Conservation (phyloP, 2,797 vertebrate genomes). For the Gymnothorax reevesii region DNA sequence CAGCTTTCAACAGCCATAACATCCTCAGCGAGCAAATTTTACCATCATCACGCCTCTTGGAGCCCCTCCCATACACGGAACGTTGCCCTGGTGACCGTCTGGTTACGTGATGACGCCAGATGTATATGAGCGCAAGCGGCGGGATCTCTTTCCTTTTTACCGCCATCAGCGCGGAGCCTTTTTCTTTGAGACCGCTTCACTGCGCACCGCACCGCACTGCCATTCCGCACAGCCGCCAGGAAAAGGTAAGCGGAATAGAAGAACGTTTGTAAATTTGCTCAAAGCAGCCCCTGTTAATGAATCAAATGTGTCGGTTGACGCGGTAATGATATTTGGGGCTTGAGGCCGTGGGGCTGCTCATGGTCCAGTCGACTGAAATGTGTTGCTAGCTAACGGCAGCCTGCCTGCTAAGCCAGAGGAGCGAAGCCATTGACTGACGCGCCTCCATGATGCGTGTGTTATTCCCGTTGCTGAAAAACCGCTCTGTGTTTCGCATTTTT, state of each 20-base stretch:
- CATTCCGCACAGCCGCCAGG: conserved; percentile 51
- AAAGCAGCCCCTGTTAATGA: background rate
- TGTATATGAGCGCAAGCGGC: conserved; percentile 97
- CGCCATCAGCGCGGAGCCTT: conserved; percentile 88
- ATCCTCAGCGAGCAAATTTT: background rate
- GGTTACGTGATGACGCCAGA: conserved; percentile 90
- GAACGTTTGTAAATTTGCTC: background rate
- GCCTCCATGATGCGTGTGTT: conserved; percentile 68
- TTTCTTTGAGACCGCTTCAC: conserved; percentile 64
- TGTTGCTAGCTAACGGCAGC: conserved; percentile 7
- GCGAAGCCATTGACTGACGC: conserved; percentile 68
- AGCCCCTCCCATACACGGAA: conserved; percentile 43
- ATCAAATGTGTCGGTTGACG: background rate
- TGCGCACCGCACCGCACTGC: conserved; percentile 74
- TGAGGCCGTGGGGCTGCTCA: background rate
- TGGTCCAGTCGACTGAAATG: background rate
- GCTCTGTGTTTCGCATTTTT: background rate
- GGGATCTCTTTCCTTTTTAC: conserved; percentile 87
- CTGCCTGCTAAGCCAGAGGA: conserved; percentile 52
- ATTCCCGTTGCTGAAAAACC: conserved; percentile 37
- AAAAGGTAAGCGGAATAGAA: conserved; percentile 42
- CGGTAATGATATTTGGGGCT: background rate
- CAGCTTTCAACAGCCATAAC: background rate
- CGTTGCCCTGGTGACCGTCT: conserved; percentile 72
- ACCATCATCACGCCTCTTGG: conserved; percentile 8